Percentiles rank a stretch among this genome's conserved stretches.
phyloP scores from a whole-genome alignment of 2,797 vertebrate species.

The Premnoplex brunnescens region DNA sequence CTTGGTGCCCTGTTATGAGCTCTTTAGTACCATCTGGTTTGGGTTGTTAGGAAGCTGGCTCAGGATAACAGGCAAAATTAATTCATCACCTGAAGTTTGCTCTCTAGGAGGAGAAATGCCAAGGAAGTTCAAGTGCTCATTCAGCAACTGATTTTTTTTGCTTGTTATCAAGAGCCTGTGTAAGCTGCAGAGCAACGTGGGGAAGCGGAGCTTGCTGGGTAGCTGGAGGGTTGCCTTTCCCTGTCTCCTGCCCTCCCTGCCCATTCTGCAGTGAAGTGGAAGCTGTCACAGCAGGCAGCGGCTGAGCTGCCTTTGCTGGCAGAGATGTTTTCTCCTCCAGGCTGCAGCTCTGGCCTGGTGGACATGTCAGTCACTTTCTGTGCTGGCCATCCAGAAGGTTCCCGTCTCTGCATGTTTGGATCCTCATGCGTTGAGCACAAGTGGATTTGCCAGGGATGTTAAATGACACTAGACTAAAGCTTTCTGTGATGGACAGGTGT shows the following conservation, averaged over 20 bases:
- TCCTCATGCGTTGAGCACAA: neutral
- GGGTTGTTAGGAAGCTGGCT: neutral
- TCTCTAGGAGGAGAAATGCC: neutral
- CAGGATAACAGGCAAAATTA: neutral
- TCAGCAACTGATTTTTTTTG: constrained; percentile 2
- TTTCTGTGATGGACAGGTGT: constrained; percentile 1
- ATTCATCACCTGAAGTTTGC: neutral
- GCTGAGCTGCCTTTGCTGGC: constrained; percentile 13
- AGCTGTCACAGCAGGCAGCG: neutral
- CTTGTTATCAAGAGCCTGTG: neutral
- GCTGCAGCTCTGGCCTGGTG: neutral
- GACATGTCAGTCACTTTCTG: neutral
- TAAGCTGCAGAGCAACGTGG: neutral
- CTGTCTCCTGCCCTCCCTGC: neutral
- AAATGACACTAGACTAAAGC: neutral
- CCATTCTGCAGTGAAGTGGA: neutral
- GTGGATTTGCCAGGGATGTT: neutral
- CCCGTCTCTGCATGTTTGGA: neutral
- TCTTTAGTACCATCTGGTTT: neutral
- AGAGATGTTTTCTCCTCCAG: constrained; percentile 1
- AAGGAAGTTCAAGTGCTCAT: neutral
- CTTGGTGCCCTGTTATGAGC: neutral
- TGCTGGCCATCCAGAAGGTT: constrained; percentile 26
- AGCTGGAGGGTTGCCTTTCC: constrained; percentile 21
- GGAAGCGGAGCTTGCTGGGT: neutral